These are phyloP conservation scores for Nephila pilipes DNA, from an alignment of 1,140 invertebrate genomes.

Conservation along the genomic window DNA sequence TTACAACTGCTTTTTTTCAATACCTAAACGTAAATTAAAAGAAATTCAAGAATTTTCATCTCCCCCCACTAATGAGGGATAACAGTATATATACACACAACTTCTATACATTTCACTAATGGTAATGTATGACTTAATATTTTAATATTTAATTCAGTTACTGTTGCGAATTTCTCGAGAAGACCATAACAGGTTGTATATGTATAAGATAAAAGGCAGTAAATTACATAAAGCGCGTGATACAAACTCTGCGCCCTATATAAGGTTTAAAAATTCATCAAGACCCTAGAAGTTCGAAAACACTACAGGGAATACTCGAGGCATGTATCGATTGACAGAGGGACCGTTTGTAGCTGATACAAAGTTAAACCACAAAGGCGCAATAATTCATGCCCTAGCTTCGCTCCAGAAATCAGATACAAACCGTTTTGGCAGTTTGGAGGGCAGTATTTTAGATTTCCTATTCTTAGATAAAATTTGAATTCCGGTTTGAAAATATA, in stretches of 20 bases:
- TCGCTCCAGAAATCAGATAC: background rate
- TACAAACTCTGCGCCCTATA: background rate
- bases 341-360: background rate
- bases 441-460: background rate
- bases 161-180: too few relatives aligned
- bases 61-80: too few relatives aligned
- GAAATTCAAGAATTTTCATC: too few relatives aligned
- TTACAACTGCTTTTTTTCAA: too few relatives aligned
- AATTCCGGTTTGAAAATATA: background rate
- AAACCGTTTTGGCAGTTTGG: background rate
- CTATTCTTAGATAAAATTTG: background rate
- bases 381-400: background rate
- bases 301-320: background rate
- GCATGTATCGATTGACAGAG: background rate
- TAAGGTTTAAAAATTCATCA: slow-evolving; percentile 3
- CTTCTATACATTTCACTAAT: too few relatives aligned
- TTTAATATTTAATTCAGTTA: too few relatives aligned
- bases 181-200: too few relatives aligned
- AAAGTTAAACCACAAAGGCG: background rate
- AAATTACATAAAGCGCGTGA: background rate
- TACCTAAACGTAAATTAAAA: too few relatives aligned
- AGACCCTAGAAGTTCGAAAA: background rate
- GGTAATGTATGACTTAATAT: too few relatives aligned
- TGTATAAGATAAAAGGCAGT: background rate
- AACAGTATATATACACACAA: too few relatives aligned